Conservation (phyloP, 2,113 vertebrate genomes). For the Atherinomorus stipes region DNA sequence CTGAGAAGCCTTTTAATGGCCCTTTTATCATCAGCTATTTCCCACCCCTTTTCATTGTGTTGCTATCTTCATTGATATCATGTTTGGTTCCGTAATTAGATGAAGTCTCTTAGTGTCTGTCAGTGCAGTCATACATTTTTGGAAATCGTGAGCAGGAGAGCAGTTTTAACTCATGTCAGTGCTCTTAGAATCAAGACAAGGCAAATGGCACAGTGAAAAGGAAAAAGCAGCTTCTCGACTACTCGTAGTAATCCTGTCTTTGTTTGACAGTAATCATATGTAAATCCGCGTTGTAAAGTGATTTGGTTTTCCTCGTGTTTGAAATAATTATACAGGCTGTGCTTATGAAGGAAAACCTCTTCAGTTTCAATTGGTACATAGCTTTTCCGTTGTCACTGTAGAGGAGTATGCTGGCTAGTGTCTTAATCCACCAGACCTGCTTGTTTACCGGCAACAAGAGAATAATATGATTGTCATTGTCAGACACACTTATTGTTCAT, state of each 20-base stretch:
- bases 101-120: conserved; percentile 38
- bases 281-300: conserved; percentile 82
- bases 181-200: conserved; percentile 69
- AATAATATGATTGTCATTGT: conserved; percentile 76
- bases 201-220: conserved; percentile 54
- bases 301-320: conserved; percentile 81
- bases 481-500: conserved; percentile 74
- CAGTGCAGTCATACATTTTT: conserved; percentile 34
- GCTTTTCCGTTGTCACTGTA: conserved; percentile 73
- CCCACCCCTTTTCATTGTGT: conserved; percentile 13
- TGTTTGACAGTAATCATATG: conserved; percentile 83
- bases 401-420: conserved; percentile 59
- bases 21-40: neutral
- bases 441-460: conserved; percentile 72
- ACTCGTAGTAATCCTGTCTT: conserved; percentile 79
- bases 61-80: conserved; percentile 29
- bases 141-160: conserved; percentile 41
- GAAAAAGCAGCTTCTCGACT: conserved; percentile 65
- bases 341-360: conserved; percentile 76
- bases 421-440: conserved; percentile 77
- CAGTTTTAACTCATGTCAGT: conserved; percentile 69
- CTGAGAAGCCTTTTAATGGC: neutral
- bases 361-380: conserved; percentile 73
- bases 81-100: conserved; percentile 23
- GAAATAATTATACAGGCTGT: conserved; percentile 81